These are phyloP conservation scores for Petrocephalus microphthalmus DNA, from an alignment of 2,113 vertebrate genomes.

Conservation along the genomic window DNA sequence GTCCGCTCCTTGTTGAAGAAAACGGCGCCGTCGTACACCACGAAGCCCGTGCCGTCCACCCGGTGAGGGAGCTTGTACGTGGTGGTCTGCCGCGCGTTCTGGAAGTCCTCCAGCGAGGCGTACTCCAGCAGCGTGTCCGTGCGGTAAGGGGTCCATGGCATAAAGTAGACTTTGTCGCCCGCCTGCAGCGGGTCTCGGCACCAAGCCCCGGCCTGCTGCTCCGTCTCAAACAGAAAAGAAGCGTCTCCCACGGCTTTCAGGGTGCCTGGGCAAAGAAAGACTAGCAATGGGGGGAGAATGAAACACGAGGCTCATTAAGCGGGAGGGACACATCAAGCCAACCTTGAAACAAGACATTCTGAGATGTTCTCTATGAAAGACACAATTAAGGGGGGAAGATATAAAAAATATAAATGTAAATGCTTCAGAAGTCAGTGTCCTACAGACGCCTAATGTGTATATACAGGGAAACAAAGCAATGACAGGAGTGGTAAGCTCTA, in stretches of 20 bases:
- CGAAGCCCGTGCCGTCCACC: constrained; percentile 94
- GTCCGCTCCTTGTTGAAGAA: constrained; percentile 98
- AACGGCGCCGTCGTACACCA: constrained; percentile 92
- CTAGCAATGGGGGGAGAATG: constrained; percentile 60
- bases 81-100: constrained; percentile 82
- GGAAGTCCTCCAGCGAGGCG: constrained; percentile 87
- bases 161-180: constrained; percentile 97
- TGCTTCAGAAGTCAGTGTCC: not conserved
- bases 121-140: constrained; percentile 93
- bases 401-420: not conserved
- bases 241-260: constrained; percentile 91
- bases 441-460: not conserved
- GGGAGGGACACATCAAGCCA: constrained; percentile 15
- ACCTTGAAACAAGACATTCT: constrained; percentile 2
- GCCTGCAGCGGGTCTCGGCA: constrained; percentile 97
- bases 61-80: constrained; percentile 94
- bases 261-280: constrained; percentile 98
- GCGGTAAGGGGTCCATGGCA: constrained; percentile 98
- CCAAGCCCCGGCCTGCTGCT: constrained; percentile 96
- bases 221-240: constrained; percentile 87
- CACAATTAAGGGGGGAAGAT: constrained; percentile 26
- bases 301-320: not conserved
- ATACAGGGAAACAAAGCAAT: not conserved
- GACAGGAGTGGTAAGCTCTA: not conserved
- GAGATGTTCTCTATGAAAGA: constrained; percentile 10